Evolutionary conservation across 2,888 invertebrate species (phyloP).

Genomic region (Phrixothrix hirtus): DNA sequence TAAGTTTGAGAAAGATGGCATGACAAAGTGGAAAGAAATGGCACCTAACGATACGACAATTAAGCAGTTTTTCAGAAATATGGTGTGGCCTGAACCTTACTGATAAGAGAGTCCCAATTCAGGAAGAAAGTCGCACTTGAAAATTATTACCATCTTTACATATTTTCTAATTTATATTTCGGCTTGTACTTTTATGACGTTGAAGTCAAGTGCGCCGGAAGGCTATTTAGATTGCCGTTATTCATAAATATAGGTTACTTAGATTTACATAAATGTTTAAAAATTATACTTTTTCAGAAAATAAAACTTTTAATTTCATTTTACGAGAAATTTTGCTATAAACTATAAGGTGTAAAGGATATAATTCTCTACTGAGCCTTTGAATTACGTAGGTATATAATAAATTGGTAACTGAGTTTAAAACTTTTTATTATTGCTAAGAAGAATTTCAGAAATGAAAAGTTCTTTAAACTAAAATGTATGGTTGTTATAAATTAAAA

Average conservation of each 20-base stretch:
- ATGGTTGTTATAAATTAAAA: too few relatives aligned
- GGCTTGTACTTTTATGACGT: slow-evolving; percentile 20
- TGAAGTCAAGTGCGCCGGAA: background rate
- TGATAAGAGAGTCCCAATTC: slow-evolving; percentile 30
- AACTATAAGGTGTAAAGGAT: background rate
- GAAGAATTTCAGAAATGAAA: too few relatives aligned
- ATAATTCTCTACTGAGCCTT: background rate
- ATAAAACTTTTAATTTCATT: background rate
- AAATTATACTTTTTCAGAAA: background rate
- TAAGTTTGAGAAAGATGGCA: slow-evolving; percentile 14
- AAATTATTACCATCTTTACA: slow-evolving; percentile 27
- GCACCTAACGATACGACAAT: slow-evolving; percentile 34
- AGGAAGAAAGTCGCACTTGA: slow-evolving; percentile 20
- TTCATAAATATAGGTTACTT: background rate
- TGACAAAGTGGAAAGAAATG: slow-evolving; percentile 19
- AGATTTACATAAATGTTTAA: background rate
- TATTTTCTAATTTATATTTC: slow-evolving; percentile 27
- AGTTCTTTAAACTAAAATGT: too few relatives aligned
- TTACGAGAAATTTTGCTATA: background rate
- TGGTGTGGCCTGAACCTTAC: slow-evolving; percentile 30
- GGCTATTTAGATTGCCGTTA: background rate
- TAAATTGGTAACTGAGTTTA: background rate
- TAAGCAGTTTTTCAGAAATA: slow-evolving; percentile 38
- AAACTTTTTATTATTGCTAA: background rate
- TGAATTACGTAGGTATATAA: background rate